phyloP scores from a whole-genome alignment of 1,140 invertebrate genomes.

The Lanistes nyassanus region DNA sequence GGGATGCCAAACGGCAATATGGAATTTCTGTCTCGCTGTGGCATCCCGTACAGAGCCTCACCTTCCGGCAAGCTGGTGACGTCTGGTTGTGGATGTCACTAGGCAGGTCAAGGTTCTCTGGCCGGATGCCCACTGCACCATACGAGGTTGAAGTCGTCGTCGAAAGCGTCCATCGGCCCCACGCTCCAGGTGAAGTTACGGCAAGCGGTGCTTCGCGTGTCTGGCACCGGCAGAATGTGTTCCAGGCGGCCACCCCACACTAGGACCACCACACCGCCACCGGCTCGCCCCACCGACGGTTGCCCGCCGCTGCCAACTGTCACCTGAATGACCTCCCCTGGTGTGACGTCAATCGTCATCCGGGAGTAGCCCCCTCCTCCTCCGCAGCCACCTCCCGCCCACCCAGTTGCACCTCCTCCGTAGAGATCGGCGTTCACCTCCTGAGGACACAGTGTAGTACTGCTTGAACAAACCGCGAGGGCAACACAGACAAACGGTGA shows the following conservation, averaged over 20 bases:
- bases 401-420: conserved; percentile 33
- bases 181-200: conserved; percentile 6
- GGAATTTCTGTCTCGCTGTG: too few species aligned
- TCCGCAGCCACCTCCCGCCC: conserved; percentile 26
- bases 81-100: too few species aligned
- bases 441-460: not conserved
- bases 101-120: too few species aligned
- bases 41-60: too few species aligned
- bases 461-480: not conserved
- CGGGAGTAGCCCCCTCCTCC: conserved; percentile 35
- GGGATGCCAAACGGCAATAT: too few species aligned
- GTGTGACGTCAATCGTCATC: conserved; percentile 18
- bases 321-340: conserved; percentile 22
- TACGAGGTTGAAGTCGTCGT: not conserved
- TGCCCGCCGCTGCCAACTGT: conserved; percentile 24
- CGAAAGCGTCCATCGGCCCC: not conserved
- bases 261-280: conserved; percentile 30
- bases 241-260: conserved; percentile 31
- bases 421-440: conserved; percentile 26
- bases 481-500: too few species aligned
- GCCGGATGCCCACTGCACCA: too few species aligned
- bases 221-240: conserved; percentile 14
- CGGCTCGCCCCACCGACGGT: conserved; percentile 22
- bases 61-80: too few species aligned
- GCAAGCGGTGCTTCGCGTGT: not conserved